Base-by-base conservation (phyloP, 2,113 vertebrate species). In the Kryptolebias marmoratus region DNA sequence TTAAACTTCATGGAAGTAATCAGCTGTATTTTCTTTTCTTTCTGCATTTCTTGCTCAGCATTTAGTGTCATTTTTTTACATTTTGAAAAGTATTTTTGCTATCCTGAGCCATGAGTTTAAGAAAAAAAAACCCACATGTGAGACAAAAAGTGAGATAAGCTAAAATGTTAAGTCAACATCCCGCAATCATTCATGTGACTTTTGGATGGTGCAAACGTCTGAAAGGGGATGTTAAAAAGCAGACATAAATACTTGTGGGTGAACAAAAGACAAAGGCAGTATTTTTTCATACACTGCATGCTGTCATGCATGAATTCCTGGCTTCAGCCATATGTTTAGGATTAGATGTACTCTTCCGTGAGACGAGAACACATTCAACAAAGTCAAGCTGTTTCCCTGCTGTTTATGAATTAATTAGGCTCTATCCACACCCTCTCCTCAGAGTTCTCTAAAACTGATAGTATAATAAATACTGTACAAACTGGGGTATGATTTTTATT, bases 311-410 rank as follows among this genome's bases (percentile, higher is more conserved):
- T 63, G 83, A 74, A 80, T 90, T 77, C 75, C 62, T 15, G 22
- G 55, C 72, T 63, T 59, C 67, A 31, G 71, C 83, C 90, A 91
- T 81, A 79, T 92, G 89, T 91, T 91, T 89, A 76, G 83, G 77
- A 90, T 92, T 92, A 92, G 88, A 87, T 90, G 88, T 91, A 83
- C 87, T 90, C 79, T 86, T 82, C 79, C 83, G 81, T 86, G 71
- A 61, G 83, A 81, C 1, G 63, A 80, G 85, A 86, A 86, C 82
- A 82, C 82, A 84, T 85, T 89, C 85, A 88, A 86, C 84, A 89
- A 67, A 75, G 82, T 64, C 47, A 64, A 39, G 71, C 73, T 78
- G 70, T 72, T 76, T 86, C 69, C 89, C 79, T 28, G 68, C 86
- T 83, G 81, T 53, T 82, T 67, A 53, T 83, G 79, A 89, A 87